Evolutionary conservation across 30 jellyfish, hydroid and myxozoan genomes (phyloP).

Genomic region (Hydractinia symbiolongicarpus): DNA sequence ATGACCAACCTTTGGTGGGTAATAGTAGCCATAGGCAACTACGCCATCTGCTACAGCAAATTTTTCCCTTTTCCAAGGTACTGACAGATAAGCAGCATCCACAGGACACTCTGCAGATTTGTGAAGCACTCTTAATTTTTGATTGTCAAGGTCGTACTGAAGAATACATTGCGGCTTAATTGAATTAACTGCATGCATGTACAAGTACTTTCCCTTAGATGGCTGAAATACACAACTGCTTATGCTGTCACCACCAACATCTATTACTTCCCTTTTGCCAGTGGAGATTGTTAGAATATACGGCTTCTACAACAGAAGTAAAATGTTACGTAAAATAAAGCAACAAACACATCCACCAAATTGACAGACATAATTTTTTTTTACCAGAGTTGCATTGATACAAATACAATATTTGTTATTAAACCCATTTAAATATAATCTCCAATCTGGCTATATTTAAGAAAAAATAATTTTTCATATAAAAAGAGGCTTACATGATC

Average conservation of each 20-base stretch:
- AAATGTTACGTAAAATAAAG: too few species aligned
- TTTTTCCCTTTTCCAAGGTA: slow-evolving; percentile 45
- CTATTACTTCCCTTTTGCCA: neutral
- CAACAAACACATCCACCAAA: too few species aligned
- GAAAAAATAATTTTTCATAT: neutral
- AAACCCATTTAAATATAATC: too few species aligned
- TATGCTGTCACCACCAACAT: slow-evolving; percentile 22
- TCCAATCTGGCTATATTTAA: too few species aligned
- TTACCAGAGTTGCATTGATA: too few species aligned
- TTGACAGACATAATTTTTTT: too few species aligned
- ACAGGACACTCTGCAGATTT: slow-evolving; percentile 32
- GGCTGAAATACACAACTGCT: slow-evolving; percentile 28
- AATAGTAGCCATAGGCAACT: slow-evolving; percentile 54
- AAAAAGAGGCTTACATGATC: neutral
- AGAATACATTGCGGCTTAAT: slow-evolving; percentile 49
- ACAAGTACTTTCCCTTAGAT: slow-evolving; percentile 46
- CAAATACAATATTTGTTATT: too few species aligned
- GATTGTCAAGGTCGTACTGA: slow-evolving; percentile 33
- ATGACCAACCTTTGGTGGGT: slow-evolving; percentile 68
- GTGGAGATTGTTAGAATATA: neutral
- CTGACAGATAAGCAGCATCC: slow-evolving; percentile 50
- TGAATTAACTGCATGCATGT: slow-evolving; percentile 42
- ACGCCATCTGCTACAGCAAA: slow-evolving; percentile 43
- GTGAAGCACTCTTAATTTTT: slow-evolving; percentile 28
- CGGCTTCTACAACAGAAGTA: neutral